phyloP scores from a whole-genome alignment of 2,888 invertebrate genomes.

The Oxytorus armatus region DNA sequence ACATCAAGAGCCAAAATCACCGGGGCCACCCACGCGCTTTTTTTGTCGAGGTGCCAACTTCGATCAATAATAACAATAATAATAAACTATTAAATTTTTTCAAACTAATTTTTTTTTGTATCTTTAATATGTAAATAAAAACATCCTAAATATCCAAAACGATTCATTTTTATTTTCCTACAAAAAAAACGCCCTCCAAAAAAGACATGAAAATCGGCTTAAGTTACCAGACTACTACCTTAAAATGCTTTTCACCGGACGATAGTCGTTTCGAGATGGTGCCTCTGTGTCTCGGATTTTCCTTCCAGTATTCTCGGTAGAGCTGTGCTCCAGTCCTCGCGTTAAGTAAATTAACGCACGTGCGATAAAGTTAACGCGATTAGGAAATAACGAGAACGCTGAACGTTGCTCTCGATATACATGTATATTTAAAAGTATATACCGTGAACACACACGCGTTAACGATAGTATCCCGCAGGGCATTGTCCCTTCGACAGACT shows the following conservation, averaged over 20 bases:
- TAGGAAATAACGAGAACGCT: slow-evolving; percentile 49
- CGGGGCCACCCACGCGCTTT: no score
- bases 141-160: no score
- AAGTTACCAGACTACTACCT: no score
- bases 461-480: slow-evolving; percentile 20
- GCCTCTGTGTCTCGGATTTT: slow-evolving; percentile 5
- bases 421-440: neutral
- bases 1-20: no score
- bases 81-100: no score
- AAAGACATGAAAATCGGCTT: no score
- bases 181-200: no score
- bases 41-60: no score
- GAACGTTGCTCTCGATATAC: slow-evolving; percentile 6
- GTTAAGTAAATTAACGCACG: slow-evolving; percentile 60
- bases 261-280: neutral
- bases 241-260: neutral
- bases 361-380: slow-evolving; percentile 60
- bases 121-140: no score
- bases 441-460: neutral
- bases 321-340: slow-evolving; percentile 7
- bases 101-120: no score
- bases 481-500: slow-evolving; percentile 58
- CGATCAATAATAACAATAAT: no score
- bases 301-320: neutral
- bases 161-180: no score